Evolutionary conservation across 2,113 vertebrate species (phyloP).

Genomic region (Macquaria australasica): DNA sequence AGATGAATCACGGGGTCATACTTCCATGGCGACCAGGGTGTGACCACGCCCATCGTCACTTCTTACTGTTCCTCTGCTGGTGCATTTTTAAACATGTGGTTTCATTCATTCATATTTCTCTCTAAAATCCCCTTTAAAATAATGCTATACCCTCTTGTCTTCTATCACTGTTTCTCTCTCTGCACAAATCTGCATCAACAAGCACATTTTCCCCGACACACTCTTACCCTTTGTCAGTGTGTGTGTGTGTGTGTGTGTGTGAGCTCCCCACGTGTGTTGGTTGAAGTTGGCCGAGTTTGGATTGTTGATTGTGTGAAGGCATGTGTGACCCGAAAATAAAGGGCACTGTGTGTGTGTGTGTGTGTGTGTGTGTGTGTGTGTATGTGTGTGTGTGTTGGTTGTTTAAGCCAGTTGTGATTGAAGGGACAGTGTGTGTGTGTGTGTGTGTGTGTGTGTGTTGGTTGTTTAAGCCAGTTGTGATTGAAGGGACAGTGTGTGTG

Average conservation of each 20-base stretch:
- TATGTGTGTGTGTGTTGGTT: slow-evolving; percentile 29
- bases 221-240: slow-evolving; percentile 25
- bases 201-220: slow-evolving; percentile 28
- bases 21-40: background rate
- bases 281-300: slow-evolving; percentile 48
- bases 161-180: background rate
- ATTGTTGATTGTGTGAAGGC: slow-evolving; percentile 45
- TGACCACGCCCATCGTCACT: background rate
- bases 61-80: background rate
- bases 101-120: background rate
- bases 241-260: slow-evolving; percentile 21
- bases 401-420: slow-evolving; percentile 81
- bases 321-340: slow-evolving; percentile 44
- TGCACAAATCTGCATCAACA: slow-evolving; percentile 21
- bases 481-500: slow-evolving; percentile 75
- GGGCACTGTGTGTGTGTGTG: slow-evolving; percentile 38
- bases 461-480: slow-evolving; percentile 79
- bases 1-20: background rate
- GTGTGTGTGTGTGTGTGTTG: slow-evolving; percentile 46
- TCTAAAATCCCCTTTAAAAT: background rate
- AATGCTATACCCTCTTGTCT: background rate
- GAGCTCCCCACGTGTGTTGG: slow-evolving; percentile 24
- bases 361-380: slow-evolving; percentile 32
- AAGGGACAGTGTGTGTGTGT: slow-evolving; percentile 70
- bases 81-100: background rate